Conservation (phyloP, 2,113 vertebrate species). For the Neolamprologus ventralis region DNA sequence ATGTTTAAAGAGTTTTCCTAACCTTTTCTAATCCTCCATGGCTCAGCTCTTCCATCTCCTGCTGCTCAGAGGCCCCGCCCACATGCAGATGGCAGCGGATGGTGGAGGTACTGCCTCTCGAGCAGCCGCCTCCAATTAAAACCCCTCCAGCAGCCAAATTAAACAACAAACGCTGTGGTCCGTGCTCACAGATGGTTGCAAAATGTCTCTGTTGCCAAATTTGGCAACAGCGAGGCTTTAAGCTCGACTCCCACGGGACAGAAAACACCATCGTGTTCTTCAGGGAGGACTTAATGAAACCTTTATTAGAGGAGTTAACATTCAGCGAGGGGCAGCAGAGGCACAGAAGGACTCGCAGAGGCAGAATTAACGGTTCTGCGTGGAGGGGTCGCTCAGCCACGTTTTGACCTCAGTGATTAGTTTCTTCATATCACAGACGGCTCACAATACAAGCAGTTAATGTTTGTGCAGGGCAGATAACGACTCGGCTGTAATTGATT, state of each 20-base stretch:
- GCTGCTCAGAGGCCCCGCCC: not conserved
- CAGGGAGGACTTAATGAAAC: not conserved
- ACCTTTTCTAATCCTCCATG: not conserved
- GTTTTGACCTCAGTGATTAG: not conserved
- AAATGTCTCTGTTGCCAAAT: slow-evolving; percentile 33
- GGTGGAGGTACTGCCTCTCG: not conserved
- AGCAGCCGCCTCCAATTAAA: not conserved
- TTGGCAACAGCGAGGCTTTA: not conserved
- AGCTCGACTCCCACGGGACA: not conserved
- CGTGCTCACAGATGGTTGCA: slow-evolving; percentile 3
- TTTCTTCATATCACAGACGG: not conserved
- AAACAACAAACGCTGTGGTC: not conserved
- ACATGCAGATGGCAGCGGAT: slow-evolving; percentile 19
- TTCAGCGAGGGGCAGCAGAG: not conserved
- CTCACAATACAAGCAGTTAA: not conserved
- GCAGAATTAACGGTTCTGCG: not conserved
- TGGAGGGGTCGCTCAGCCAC: not conserved
- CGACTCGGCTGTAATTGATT: not conserved
- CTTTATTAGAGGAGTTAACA: not conserved
- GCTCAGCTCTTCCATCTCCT: not conserved
- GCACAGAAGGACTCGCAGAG: not conserved
- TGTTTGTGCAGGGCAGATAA: not conserved
- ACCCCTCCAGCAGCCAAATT: not conserved
- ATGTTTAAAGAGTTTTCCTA: not conserved
- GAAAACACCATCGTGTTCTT: not conserved